phyloP scores from a whole-genome alignment of 2,888 invertebrate genomes.

The Galeruca laticollis region DNA sequence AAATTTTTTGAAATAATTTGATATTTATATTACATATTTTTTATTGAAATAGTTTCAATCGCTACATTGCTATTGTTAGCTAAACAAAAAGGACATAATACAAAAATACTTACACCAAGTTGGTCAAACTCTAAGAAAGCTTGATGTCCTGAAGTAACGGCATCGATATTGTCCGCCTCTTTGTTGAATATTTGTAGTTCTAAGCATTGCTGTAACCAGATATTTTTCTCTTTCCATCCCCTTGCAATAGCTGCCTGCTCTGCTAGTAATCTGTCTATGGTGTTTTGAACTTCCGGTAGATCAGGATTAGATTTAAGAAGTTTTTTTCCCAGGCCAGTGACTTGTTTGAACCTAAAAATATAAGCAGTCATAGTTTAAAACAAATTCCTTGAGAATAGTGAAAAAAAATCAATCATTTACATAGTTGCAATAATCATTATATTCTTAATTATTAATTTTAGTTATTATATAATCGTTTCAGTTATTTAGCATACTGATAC shows the following conservation, averaged over 20 bases:
- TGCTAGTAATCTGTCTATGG: constrained; percentile 78
- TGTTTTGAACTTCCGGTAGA: constrained; percentile 80
- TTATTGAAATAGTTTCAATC: too few relatives aligned
- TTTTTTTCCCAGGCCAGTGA: constrained; percentile 83
- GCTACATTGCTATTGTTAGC: background rate
- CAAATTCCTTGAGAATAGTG: too few relatives aligned
- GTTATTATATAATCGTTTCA: too few relatives aligned
- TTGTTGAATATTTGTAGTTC: constrained; percentile 93
- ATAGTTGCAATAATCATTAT: too few relatives aligned
- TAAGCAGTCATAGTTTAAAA: background rate
- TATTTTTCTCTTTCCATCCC: constrained; percentile 88
- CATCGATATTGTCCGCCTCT: constrained; percentile 97
- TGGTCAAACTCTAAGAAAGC: constrained; percentile 91
- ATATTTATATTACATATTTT: too few relatives aligned
- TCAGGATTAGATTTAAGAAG: constrained; percentile 80
- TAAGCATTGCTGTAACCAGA: constrained; percentile 87
- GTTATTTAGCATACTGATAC: too few relatives aligned
- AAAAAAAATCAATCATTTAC: too few relatives aligned
- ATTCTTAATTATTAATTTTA: too few relatives aligned
- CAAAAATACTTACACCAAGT: constrained; percentile 82
- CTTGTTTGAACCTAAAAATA: constrained; percentile 78
- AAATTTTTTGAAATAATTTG: too few relatives aligned
- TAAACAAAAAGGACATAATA: constrained; percentile 22
- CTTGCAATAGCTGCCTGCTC: constrained; percentile 82
- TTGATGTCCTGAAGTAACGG: constrained; percentile 93